These are phyloP conservation scores for Ctenodactylus gundi DNA, from an alignment of 2,113 vertebrate species.

Conservation along the genomic window DNA sequence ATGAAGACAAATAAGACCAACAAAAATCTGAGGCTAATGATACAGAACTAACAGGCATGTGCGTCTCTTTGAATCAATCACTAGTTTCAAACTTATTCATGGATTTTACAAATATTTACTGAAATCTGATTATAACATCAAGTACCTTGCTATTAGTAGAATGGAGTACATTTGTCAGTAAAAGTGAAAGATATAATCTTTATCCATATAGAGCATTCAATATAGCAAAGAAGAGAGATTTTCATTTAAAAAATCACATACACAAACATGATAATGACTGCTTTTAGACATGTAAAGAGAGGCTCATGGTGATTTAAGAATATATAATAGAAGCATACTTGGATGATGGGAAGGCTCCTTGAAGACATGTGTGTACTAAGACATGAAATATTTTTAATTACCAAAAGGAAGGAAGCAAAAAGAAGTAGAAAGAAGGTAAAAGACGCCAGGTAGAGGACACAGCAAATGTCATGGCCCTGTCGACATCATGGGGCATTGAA, in stretches of 20 bases:
- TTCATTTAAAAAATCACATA: background rate
- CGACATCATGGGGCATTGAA: accelerated
- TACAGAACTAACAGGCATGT: background rate
- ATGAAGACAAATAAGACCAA: background rate
- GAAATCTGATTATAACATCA: background rate
- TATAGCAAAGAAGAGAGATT: background rate
- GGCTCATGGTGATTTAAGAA: background rate
- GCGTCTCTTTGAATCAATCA: background rate
- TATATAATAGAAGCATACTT: background rate
- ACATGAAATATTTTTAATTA: background rate
- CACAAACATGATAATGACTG: background rate
- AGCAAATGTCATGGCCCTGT: background rate
- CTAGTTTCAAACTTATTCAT: background rate
- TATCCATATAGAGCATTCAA: background rate
- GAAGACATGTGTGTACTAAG: background rate
- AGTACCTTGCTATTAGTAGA: background rate
- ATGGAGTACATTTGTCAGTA: background rate
- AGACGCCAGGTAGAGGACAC: background rate
- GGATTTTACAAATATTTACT: background rate
- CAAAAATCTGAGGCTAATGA: background rate
- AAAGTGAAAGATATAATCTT: background rate
- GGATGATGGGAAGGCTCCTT: background rate
- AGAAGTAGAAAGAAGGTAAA: background rate
- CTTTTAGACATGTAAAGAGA: background rate
- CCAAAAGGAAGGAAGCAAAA: background rate